Percentiles rank a stretch among this genome's conserved stretches.
These are phyloP conservation scores for Cenopis cana DNA, from an alignment of 2,888 invertebrate species.

Conservation along the genomic window DNA sequence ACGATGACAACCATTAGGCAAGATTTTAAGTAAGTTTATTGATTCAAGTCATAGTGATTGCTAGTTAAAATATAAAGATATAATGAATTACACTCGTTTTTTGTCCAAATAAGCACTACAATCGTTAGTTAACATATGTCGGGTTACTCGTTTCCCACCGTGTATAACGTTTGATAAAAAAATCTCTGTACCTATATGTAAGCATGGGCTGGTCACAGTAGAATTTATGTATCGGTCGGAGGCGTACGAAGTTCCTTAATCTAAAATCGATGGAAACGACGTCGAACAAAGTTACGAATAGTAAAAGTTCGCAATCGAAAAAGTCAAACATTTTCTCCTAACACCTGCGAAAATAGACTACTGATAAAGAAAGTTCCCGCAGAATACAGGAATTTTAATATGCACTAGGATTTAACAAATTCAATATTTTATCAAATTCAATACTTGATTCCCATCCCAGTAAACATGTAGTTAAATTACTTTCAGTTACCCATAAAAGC, in stretches of 20 bases:
- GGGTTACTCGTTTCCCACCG: no score
- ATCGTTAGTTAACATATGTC: no score
- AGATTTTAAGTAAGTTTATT: slow-evolving; percentile 11
- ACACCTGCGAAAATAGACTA: slow-evolving; percentile 78
- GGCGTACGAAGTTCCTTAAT: slow-evolving; percentile 81
- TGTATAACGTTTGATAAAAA: slow-evolving; percentile 1
- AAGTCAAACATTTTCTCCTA: slow-evolving; percentile 74
- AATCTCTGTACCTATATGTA: slow-evolving; percentile 12
- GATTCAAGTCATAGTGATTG: not conserved
- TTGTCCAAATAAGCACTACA: no score
- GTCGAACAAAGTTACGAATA: slow-evolving; percentile 79
- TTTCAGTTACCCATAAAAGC: no score
- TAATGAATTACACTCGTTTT: no score
- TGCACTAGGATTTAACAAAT: not conserved
- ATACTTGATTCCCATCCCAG: no score
- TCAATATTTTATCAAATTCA: no score
- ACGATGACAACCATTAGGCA: slow-evolving; percentile 31
- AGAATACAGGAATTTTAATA: not conserved
- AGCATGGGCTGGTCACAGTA: slow-evolving; percentile 29
- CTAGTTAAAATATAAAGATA: not conserved
- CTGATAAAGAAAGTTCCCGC: slow-evolving; percentile 61
- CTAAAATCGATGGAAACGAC: slow-evolving; percentile 82
- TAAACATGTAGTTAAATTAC: no score
- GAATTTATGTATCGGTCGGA: slow-evolving; percentile 57
- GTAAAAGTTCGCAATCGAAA: slow-evolving; percentile 77